A percentile compares a stretch with the other conserved stretches of the same genome.
These are phyloP conservation scores for Apaloderma vittatum DNA, from an alignment of 2,113 vertebrate genomes.

Conservation along the genomic window DNA sequence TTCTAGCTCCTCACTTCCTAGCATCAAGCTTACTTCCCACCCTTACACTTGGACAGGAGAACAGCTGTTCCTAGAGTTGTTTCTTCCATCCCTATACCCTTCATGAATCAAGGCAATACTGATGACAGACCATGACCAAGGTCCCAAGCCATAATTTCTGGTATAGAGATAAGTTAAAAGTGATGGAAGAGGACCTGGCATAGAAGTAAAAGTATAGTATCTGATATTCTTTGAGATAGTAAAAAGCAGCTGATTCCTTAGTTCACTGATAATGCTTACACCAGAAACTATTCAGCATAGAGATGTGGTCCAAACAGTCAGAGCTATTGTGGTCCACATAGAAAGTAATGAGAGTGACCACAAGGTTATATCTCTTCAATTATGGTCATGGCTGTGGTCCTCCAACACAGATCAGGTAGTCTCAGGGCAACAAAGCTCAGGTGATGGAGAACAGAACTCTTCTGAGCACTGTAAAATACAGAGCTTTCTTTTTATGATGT, in stretches of 20 bases:
- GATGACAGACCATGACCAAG: background rate
- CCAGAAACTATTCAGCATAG: background rate
- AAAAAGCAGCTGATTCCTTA: background rate
- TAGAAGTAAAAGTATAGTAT: background rate
- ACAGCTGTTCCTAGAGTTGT: background rate
- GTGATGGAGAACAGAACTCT: background rate
- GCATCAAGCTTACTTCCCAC: background rate
- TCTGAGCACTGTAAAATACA: background rate
- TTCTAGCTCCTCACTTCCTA: background rate
- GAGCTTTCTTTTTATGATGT: background rate
- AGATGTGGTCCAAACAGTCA: background rate
- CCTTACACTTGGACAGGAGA: background rate
- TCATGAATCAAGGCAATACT: background rate
- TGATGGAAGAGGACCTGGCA: background rate
- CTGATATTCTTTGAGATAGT: background rate
- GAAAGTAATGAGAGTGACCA: background rate
- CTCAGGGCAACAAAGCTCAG: background rate
- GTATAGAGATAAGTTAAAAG: background rate
- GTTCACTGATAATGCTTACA: background rate
- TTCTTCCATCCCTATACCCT: background rate
- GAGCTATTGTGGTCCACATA: background rate
- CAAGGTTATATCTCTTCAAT: background rate
- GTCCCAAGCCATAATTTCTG: background rate
- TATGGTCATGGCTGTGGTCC: background rate
- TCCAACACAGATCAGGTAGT: background rate